Conservation (phyloP, 2,797 vertebrate species). For the Bovichtus diacanthus region DNA sequence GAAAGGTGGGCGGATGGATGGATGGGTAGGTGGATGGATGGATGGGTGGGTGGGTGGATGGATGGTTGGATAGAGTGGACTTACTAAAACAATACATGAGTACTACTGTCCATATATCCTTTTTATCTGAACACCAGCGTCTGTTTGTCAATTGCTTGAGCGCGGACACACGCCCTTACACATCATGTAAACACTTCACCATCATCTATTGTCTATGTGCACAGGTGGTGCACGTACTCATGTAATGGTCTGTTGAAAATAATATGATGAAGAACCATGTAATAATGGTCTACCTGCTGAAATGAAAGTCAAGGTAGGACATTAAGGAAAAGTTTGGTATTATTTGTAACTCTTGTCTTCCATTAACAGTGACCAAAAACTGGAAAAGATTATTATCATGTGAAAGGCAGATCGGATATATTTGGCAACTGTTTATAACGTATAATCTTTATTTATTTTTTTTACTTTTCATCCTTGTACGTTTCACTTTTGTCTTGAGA, state of each 20-base stretch:
- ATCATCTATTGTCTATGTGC: background rate
- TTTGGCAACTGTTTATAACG: too few species aligned
- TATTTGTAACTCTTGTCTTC: background rate
- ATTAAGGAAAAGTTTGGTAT: background rate
- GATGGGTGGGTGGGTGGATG: background rate
- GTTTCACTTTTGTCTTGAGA: background rate
- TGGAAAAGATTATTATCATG: too few species aligned
- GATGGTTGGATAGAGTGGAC: too few species aligned
- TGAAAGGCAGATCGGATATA: too few species aligned
- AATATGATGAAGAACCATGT: background rate
- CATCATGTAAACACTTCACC: background rate
- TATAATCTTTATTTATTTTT: background rate
- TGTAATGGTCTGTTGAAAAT: background rate
- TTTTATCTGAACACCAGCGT: too few species aligned
- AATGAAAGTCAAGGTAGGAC: background rate
- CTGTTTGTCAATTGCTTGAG: too few species aligned
- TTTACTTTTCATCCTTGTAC: background rate
- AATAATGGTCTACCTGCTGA: background rate
- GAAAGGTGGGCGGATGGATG: too few species aligned
- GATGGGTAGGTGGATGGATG: too few species aligned
- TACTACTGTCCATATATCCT: too few species aligned
- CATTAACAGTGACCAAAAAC: background rate
- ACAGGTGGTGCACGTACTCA: background rate
- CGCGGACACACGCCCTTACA: too few species aligned
- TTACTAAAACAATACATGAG: too few species aligned